phyloP scores from a whole-genome alignment of 2,797 vertebrate species.

The Dryobates pubescens region DNA sequence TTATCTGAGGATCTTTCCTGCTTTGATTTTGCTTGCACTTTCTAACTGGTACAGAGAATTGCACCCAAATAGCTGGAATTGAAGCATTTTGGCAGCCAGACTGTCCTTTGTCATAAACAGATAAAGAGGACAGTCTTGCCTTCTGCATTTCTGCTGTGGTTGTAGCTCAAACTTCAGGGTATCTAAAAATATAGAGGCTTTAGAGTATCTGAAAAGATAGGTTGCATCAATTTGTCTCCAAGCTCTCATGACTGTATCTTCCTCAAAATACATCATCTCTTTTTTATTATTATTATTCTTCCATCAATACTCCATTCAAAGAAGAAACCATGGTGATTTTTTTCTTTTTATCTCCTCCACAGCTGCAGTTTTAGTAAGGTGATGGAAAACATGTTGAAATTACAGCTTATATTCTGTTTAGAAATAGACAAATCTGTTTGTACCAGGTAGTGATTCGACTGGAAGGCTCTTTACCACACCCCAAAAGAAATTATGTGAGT shows the following conservation, averaged over 20 bases:
- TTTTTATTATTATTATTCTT: not conserved
- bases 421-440: constrained; percentile 18
- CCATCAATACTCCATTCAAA: not conserved
- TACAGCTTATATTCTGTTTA: not conserved
- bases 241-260: not conserved
- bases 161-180: not conserved
- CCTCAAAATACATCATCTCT: not conserved
- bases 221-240: not conserved
- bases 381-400: not conserved
- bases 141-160: not conserved
- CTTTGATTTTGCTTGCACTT: not conserved
- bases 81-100: not conserved
- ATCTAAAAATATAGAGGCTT: not conserved
- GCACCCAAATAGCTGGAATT: not conserved
- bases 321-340: not conserved
- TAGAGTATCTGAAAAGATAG: not conserved
- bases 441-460: not conserved
- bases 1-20: not conserved
- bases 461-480: constrained; percentile 45
- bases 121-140: not conserved
- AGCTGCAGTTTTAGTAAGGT: not conserved
- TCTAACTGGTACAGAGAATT: not conserved
- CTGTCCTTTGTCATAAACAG: not conserved
- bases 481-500: constrained; percentile 37
- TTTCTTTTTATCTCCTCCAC: not conserved